These are phyloP conservation scores for Pollenia griseotomentosa DNA, from an alignment of 2,888 invertebrate species.

Conservation along the genomic window DNA sequence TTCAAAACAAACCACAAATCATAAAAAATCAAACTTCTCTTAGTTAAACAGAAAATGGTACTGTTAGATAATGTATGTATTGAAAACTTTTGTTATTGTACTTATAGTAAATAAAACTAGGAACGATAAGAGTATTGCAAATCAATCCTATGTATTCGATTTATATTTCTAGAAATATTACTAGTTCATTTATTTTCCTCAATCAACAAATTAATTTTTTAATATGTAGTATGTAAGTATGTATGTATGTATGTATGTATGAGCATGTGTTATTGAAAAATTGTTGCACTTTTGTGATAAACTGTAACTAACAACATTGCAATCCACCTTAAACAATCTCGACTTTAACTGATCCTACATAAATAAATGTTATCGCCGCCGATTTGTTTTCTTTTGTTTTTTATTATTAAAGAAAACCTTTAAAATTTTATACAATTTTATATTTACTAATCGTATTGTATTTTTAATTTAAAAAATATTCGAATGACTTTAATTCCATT, in stretches of 20 bases:
- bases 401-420: background rate
- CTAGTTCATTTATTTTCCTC: too few species aligned
- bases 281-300: background rate
- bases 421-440: too few species aligned
- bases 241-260: too few species aligned
- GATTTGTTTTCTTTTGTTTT: background rate
- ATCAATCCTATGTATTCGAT: too few species aligned
- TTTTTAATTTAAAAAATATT: background rate
- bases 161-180: too few species aligned
- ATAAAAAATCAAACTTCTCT: background rate
- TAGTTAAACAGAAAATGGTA: background rate
- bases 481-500: background rate
- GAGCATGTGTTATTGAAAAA: too few species aligned
- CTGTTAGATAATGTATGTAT: background rate
- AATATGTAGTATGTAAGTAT: too few species aligned
- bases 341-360: background rate
- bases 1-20: slow-evolving; percentile 37
- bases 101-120: too few species aligned
- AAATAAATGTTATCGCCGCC: background rate
- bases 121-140: too few species aligned
- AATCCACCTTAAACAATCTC: slow-evolving; percentile 2
- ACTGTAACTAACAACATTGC: background rate
- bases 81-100: too few species aligned
- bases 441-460: background rate
- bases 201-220: too few species aligned